These are phyloP conservation scores for Chlorodrepanis virens DNA, from an alignment of 2,113 vertebrate species.

Conservation along the genomic window DNA sequence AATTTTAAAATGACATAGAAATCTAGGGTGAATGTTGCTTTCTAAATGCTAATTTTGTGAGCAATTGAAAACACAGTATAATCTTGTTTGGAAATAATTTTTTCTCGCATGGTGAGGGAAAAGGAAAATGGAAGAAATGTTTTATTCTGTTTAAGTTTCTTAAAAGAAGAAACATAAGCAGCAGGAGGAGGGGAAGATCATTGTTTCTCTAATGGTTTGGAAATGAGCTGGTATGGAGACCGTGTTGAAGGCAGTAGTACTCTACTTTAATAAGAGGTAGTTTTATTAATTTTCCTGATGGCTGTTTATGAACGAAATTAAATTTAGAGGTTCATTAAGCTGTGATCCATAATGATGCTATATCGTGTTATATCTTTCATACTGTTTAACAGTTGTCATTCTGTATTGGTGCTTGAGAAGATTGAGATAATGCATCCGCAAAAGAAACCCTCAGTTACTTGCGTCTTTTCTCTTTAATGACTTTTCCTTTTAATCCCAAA, in stretches of 20 bases:
- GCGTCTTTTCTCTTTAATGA: not conserved
- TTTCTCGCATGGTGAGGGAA: not conserved
- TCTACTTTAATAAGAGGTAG: not conserved
- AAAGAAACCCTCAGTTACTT: not conserved
- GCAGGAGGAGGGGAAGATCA: not conserved
- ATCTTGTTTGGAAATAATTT: not conserved
- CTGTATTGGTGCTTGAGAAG: not conserved
- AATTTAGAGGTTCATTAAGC: slow-evolving; percentile 5
- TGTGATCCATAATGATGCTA: not conserved
- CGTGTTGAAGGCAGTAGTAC: not conserved
- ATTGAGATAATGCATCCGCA: not conserved
- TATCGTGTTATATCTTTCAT: not conserved
- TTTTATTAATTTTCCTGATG: not conserved
- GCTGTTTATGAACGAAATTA: not conserved
- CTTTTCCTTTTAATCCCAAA: not conserved
- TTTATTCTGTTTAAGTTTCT: not conserved
- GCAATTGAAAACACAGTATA: not conserved
- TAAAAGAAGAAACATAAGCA: not conserved
- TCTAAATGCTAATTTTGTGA: not conserved
- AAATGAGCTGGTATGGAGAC: not conserved
- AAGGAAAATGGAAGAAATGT: not conserved
- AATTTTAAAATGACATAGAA: not conserved
- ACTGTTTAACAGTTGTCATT: not conserved
- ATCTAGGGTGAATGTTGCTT: not conserved
- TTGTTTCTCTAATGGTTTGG: not conserved